phyloP scores from a whole-genome alignment of 2,113 vertebrate genomes.

The Pogona vitticeps region DNA sequence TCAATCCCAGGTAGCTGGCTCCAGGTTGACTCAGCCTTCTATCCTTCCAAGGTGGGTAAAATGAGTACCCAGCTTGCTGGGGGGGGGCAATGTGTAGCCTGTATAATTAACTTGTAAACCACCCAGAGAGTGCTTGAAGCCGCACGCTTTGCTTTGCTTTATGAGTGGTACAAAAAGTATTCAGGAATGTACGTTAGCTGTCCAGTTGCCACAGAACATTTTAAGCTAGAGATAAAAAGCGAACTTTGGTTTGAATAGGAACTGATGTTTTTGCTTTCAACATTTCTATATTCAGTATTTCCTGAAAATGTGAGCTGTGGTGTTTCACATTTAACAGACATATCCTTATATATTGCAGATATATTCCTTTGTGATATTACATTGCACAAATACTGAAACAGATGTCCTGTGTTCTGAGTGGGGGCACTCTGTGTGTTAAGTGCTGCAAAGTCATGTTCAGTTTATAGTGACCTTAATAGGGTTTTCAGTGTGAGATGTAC shows the following conservation, averaged over 20 bases:
- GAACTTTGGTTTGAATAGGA: neutral
- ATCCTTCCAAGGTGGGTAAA: no score
- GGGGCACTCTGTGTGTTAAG: no score
- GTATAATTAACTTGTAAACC: no score
- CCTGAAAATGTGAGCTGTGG: neutral
- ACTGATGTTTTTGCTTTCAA: neutral
- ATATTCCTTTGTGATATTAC: neutral
- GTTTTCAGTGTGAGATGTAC: no score
- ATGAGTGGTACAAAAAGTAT: neutral
- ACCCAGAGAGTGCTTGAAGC: no score
- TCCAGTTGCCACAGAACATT: neutral
- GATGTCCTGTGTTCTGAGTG: neutral
- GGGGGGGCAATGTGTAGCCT: no score
- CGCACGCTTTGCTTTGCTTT: no score
- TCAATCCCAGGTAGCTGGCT: no score
- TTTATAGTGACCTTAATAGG: no score
- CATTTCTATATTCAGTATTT: neutral
- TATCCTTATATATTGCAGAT: neutral
- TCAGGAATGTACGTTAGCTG: neutral
- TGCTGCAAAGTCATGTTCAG: no score
- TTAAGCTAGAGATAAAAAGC: neutral
- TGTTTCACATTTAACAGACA: neutral
- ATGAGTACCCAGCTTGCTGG: no score
- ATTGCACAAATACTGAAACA: neutral
- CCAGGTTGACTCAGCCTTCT: no score